Evolutionary conservation across 1,140 invertebrate genomes (phyloP), one percentile per base, ranked within the genome.

Genomic region (Drosophila busckii): DNA sequence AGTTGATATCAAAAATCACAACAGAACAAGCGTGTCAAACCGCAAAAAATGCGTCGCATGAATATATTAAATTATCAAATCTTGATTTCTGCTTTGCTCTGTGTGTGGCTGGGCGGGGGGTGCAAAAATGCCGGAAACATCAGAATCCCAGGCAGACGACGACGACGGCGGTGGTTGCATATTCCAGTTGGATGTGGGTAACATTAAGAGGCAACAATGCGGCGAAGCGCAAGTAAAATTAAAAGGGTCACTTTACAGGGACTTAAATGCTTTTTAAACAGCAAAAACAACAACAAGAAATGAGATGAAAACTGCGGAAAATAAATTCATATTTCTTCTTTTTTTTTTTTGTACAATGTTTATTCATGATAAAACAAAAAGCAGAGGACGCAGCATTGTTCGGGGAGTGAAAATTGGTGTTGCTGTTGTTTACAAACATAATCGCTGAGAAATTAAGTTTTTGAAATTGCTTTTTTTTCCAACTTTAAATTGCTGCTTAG

Each of bases 401-500:
- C 29, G 12, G 22, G 3, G 12, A 8, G 15, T 12, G 46, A 34
- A 61, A 62, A 76, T 53, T 64, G 53, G 17, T 56, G 20, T 58
- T 9, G 42, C 20, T 29, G 48, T 31, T 75, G 84, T 85, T 85
- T 85, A 82, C 82, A 84, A 68, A 85, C 70, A 85, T 85, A 85
- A 85, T 85, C 82, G 82, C 75, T 82, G 68, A 85, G 78, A 85
- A 85, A 85, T 85, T 85, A 83, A 85, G 83, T 85, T 85, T 71
- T 48, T 66, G 60, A 85, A 85, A 85, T 85, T 85, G 82, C 75
- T 82, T 85, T 85, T 60, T 60, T 29, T 42, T 34, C 10, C 16
- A 32, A 9, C 32, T 38, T 59, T 60, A 70, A 70, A 70, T 84
- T 84, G 53, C 65, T 55, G 65, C 78, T 78, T 84, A 78, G 48